Percentiles rank a stretch among this genome's conserved stretches.
Evolutionary conservation across 2,888 invertebrate genomes (phyloP).

Genomic region (Andricus quercusramuli): DNA sequence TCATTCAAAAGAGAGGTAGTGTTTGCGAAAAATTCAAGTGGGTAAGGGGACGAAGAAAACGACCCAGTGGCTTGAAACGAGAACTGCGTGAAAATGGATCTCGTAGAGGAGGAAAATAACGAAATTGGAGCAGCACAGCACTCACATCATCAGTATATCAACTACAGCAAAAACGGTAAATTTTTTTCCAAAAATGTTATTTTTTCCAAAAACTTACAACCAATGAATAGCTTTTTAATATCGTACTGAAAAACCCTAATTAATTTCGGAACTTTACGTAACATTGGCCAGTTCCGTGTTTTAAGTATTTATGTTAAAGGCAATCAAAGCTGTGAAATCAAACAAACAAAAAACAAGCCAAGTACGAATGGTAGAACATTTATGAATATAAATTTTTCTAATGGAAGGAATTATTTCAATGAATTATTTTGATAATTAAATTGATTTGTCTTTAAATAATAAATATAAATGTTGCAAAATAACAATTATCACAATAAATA

Average conservation of each 20-base stretch:
- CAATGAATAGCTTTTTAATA: neutral
- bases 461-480: no score
- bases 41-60: slow-evolving; percentile 10
- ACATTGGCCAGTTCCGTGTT: no score
- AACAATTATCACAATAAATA: no score
- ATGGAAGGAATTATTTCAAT: no score
- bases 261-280: no score
- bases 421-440: no score
- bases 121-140: slow-evolving; percentile 63
- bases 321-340: no score
- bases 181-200: neutral
- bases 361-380: no score
- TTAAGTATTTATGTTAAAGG: no score
- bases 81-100: slow-evolving; percentile 66
- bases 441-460: no score
- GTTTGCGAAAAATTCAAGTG: neutral
- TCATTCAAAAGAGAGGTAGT: slow-evolving; percentile 3
- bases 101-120: slow-evolving; percentile 65
- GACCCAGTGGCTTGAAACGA: slow-evolving; percentile 55
- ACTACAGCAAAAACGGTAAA: slow-evolving; percentile 66
- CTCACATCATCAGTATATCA: slow-evolving; percentile 64
- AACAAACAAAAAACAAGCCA: no score
- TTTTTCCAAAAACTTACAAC: neutral
- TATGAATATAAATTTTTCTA: no score
- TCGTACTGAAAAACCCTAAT: neutral